Conservation (phyloP, 1,140 invertebrate genomes). For the Leptinotarsa texana region DNA sequence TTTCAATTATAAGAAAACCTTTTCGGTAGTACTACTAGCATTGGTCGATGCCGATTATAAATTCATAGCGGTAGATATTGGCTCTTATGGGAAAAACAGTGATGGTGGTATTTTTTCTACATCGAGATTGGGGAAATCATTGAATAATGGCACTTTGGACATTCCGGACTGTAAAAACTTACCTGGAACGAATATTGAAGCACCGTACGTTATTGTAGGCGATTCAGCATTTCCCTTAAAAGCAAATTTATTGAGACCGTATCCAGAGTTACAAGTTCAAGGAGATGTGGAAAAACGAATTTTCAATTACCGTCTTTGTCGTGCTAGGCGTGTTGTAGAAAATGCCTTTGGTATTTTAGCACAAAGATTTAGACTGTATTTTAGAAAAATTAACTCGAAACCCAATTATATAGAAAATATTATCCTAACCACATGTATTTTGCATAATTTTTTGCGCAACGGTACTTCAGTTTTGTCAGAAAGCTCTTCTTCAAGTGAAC, state of each 20-base stretch:
- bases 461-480: neutral
- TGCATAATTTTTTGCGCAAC: neutral
- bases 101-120: conserved; percentile 48
- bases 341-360: conserved; percentile 11
- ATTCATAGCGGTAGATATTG: conserved; percentile 57
- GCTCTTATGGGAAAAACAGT: conserved; percentile 40
- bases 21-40: conserved; percentile 58
- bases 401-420: neutral
- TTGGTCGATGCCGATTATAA: conserved; percentile 58
- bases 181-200: neutral
- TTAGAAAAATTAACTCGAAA: neutral
- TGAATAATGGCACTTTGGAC: conserved; percentile 14
- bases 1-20: conserved; percentile 59
- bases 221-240: conserved; percentile 60
- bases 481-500: too few relatives aligned
- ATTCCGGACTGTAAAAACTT: conserved; percentile 29
- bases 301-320: conserved; percentile 8
- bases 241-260: conserved; percentile 57
- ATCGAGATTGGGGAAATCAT: conserved; percentile 13
- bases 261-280: conserved; percentile 28
- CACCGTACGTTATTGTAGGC: conserved; percentile 28
- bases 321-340: conserved; percentile 1
- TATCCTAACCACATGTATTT: neutral
- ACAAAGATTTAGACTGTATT: neutral
- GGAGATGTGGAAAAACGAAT: neutral